A percentile compares a stretch with the other conserved stretches of the same genome.
These are phyloP conservation scores for Muricea muricata DNA, from an alignment of 92 coral and sea anemone genomes.

Conservation along the genomic window DNA sequence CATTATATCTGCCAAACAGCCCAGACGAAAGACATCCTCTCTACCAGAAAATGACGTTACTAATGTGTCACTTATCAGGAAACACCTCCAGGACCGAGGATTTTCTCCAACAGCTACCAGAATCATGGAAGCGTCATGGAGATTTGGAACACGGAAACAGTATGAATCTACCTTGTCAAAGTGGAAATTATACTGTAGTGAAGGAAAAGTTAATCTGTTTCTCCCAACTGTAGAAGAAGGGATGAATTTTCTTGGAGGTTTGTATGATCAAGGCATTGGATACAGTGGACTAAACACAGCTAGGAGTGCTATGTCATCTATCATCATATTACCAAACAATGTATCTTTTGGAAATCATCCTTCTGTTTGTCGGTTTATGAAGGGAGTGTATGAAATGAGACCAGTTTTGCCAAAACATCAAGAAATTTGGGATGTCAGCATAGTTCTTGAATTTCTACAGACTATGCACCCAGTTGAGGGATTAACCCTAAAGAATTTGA, in stretches of 20 bases:
- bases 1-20: constrained; percentile 43
- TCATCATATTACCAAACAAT: too few relatives aligned
- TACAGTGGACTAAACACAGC: not conserved
- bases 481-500: not conserved
- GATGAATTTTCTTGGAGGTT: not conserved
- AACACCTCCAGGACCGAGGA: constrained; percentile 41
- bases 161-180: constrained; percentile 34
- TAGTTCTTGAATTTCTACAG: not conserved
- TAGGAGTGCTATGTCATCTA: not conserved
- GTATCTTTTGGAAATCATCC: too few relatives aligned
- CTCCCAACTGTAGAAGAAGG: constrained; percentile 45
- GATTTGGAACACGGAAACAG: constrained; percentile 51
- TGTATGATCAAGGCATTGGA: not conserved
- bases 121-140: constrained; percentile 36
- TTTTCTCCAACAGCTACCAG: constrained; percentile 38
- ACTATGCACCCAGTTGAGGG: not conserved
- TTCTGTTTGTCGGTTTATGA: too few relatives aligned
- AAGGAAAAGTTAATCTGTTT: constrained; percentile 43
- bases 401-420: not conserved
- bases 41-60: constrained; percentile 41
- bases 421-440: not conserved
- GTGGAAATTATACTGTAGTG: constrained; percentile 50
- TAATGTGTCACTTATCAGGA: constrained; percentile 52
- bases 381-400: too few relatives aligned
- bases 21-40: constrained; percentile 28